Evolutionary conservation across 2,113 vertebrate species (phyloP).

Genomic region (Ceyx melanurus): DNA sequence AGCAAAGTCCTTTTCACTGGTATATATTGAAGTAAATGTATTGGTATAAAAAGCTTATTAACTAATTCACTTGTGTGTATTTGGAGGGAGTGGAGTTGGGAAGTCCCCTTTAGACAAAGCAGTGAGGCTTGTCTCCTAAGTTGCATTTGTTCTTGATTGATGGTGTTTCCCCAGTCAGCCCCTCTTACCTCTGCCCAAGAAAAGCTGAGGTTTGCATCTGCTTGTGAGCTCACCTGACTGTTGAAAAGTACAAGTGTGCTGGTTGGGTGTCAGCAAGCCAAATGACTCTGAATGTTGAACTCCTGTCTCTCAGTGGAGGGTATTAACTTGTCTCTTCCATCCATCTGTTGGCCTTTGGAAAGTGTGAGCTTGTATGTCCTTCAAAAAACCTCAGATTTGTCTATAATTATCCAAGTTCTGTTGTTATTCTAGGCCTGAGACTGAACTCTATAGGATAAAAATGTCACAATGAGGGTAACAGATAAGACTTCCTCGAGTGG

Average conservation of each 20-base stretch:
- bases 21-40: background rate
- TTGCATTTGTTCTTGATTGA: background rate
- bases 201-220: background rate
- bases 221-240: background rate
- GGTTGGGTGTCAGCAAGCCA: background rate
- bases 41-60: background rate
- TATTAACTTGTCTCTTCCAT: background rate
- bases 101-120: background rate
- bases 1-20: background rate
- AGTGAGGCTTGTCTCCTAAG: background rate
- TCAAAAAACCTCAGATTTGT: background rate
- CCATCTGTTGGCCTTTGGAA: background rate
- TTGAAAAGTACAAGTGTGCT: background rate
- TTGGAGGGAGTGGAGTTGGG: background rate
- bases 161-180: background rate
- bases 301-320: accelerated
- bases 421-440: background rate
- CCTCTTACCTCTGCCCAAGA: background rate
- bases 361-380: background rate
- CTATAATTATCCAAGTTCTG: background rate
- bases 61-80: accelerated
- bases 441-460: background rate
- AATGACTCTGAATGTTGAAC: background rate
- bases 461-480: background rate
- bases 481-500: background rate